Base-by-base conservation (phyloP, 2,113 vertebrate genomes). In the Haemorhous mexicanus region DNA sequence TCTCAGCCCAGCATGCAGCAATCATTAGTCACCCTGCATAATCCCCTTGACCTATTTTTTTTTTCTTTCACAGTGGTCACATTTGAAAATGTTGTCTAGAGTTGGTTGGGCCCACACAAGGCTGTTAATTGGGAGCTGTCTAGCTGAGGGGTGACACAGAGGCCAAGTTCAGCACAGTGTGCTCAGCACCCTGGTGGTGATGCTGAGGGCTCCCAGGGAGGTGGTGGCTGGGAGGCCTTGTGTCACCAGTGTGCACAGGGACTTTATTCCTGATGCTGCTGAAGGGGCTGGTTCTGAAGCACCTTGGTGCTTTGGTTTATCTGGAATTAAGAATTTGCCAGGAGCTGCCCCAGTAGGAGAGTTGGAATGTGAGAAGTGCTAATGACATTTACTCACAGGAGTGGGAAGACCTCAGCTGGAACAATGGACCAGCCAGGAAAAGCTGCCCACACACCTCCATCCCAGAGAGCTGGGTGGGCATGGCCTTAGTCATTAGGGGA, bases 11-110 rank as follows among this genome's bases (percentile, higher is more conserved):
- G 91, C 73, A 35, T 90, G 88, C 68, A 88, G 91, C 93, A 94
- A 73, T 96, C 91, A 76, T 95, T 96, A 96, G 90, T 89, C 92
- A 81, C 73, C 84, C 93, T 93, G 87, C 64, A 77, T 95, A 92
- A 95, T 95, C 89, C 49, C 70, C 88, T 95, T 95, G 93, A 89
- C 93, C 96, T 95, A 44, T 58, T 92, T 88, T 90, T 90, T 90
- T 49, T 47, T 56, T 85, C 10, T 39, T 93, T 95, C 94, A 94
- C 43, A 93, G 89, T 68, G 82, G 86, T 87, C 72, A 84, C 84
- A 79, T 87, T 92, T 93, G 94, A 92, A 92, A 89, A 90, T 88
- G 46, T 17, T 69, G 81, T 93, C 89, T 87, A 16, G 72, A 95
- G 75, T 56, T 12, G 5, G 44, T 39, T 92, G 87, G 70, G 23